Evolutionary conservation across 2,888 invertebrate species (phyloP).

Genomic region (Diplolepis rosae): DNA sequence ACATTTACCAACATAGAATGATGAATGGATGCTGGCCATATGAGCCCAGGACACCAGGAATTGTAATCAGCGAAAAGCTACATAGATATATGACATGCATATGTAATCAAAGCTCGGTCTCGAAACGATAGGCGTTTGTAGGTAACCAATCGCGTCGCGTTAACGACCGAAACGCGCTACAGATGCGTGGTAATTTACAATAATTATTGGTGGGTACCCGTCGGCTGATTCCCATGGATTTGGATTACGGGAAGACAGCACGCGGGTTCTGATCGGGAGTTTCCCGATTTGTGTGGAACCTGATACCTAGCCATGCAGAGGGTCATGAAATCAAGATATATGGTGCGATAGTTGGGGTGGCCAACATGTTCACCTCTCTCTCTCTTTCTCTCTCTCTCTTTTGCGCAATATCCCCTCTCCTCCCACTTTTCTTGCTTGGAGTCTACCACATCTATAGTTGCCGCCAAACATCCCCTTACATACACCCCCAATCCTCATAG

Average conservation of each 20-base stretch:
- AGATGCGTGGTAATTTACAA: slow-evolving; percentile 70
- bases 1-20: neutral
- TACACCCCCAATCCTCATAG: neutral
- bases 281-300: slow-evolving; percentile 73
- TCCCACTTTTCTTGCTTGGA: neutral
- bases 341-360: slow-evolving; percentile 55
- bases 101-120: neutral
- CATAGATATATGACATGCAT: neutral
- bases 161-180: slow-evolving; percentile 61
- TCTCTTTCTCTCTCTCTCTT: no score
- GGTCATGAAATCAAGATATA: slow-evolving; percentile 73
- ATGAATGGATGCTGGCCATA: neutral
- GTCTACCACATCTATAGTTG: neutral
- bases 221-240: slow-evolving; percentile 57
- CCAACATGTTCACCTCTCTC: slow-evolving; percentile 5
- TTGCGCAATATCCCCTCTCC: no score
- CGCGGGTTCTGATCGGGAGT: slow-evolving; percentile 53
- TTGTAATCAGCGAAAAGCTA: neutral
- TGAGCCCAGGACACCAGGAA: neutral
- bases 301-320: slow-evolving; percentile 70
- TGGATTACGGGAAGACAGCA: slow-evolving; percentile 48
- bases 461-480: neutral
- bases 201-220: slow-evolving; percentile 59
- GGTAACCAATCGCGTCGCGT: slow-evolving; percentile 38
- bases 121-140: slow-evolving; percentile 26